Conservation (phyloP, 2,888 invertebrate genomes). For the Scaptomyza cyrtandrae region DNA sequence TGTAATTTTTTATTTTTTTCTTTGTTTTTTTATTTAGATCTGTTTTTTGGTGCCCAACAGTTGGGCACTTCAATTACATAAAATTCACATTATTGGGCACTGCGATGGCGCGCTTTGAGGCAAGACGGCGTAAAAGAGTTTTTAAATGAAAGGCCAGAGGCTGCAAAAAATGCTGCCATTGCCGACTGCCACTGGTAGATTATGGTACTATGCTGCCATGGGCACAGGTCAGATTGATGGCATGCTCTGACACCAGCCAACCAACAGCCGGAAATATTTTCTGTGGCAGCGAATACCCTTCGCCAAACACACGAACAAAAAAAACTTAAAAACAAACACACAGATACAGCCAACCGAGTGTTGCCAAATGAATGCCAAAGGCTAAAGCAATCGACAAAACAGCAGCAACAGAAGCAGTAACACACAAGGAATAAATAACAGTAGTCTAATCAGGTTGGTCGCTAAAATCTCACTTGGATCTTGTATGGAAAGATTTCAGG, state of each 20-base stretch:
- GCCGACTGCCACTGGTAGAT: slow-evolving; percentile 24
- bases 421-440: slow-evolving; percentile 36
- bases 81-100: slow-evolving; percentile 79
- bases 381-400: slow-evolving; percentile 78
- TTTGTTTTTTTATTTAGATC: not conserved
- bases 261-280: slow-evolving; percentile 75
- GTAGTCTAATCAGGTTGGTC: not conserved
- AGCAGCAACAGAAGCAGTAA: slow-evolving; percentile 29
- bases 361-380: slow-evolving; percentile 79
- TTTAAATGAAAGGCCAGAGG: slow-evolving; percentile 79
- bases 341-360: slow-evolving; percentile 61
- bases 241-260: slow-evolving; percentile 56
- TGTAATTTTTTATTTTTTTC: slow-evolving; percentile 6
- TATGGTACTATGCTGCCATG: slow-evolving; percentile 40
- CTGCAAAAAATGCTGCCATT: slow-evolving; percentile 47
- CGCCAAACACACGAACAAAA: slow-evolving; percentile 3
- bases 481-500: too few relatives aligned
- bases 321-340: slow-evolving; percentile 34
- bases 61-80: slow-evolving; percentile 79
- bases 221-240: slow-evolving; percentile 78
- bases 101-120: slow-evolving; percentile 65
- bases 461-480: too few relatives aligned
- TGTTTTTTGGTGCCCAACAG: slow-evolving; percentile 41
- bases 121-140: slow-evolving; percentile 79
- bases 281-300: slow-evolving; percentile 39